Evolutionary conservation across 2,888 invertebrate species (phyloP).

Genomic region (Limenitis camilla): DNA sequence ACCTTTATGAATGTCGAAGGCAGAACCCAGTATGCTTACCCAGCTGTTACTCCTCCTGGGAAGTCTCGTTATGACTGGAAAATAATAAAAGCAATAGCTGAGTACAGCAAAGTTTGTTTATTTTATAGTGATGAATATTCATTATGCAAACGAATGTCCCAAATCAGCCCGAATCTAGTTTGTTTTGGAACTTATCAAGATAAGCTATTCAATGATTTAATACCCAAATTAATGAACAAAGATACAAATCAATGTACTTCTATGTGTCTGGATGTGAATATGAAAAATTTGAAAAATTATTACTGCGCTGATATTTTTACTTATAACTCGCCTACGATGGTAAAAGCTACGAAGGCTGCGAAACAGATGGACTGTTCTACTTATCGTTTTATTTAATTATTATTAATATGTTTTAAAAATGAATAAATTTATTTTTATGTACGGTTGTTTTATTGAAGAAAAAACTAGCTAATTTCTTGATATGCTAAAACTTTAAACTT

Average conservation of each 20-base stretch:
- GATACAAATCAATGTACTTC: neutral
- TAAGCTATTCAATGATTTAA: constrained; percentile 38
- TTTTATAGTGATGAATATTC: constrained; percentile 42
- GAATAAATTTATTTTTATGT: too few relatives aligned
- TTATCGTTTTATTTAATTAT: constrained; percentile 32
- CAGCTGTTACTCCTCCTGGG: constrained; percentile 93
- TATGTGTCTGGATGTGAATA: constrained; percentile 35
- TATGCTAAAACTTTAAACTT: too few relatives aligned
- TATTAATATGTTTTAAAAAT: neutral
- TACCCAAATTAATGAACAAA: constrained; percentile 28
- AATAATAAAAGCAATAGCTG: constrained; percentile 78
- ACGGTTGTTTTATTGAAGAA: too few relatives aligned
- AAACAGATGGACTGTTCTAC: constrained; percentile 29
- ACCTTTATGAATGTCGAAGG: constrained; percentile 98
- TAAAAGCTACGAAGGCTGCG: constrained; percentile 48
- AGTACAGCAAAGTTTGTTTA: constrained; percentile 43
- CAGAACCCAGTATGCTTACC: constrained; percentile 89
- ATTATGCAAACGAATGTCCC: constrained; percentile 41
- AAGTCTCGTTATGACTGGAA: constrained; percentile 98
- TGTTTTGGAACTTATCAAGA: constrained; percentile 40
- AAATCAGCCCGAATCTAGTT: constrained; percentile 56
- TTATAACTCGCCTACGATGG: constrained; percentile 57
- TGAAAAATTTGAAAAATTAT: constrained; percentile 48
- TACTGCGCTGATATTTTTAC: constrained; percentile 59
- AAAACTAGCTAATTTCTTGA: too few relatives aligned